Evolutionary conservation across 1,140 invertebrate species (phyloP).

Genomic region (Solen grandis): DNA sequence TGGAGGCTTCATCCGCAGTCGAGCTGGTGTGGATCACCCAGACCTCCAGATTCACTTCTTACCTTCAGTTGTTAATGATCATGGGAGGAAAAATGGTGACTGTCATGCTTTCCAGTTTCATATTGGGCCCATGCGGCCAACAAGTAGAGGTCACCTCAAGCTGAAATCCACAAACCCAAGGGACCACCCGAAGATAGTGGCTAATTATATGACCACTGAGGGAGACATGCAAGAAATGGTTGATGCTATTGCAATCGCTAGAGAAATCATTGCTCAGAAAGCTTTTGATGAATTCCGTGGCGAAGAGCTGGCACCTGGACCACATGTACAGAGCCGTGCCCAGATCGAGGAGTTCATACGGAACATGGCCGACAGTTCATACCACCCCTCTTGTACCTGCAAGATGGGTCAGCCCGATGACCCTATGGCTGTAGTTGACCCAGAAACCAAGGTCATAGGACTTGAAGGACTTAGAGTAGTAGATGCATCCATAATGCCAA

Average conservation of each 20-base stretch:
- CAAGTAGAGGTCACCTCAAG: constrained; percentile 75
- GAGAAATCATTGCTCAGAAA: constrained; percentile 82
- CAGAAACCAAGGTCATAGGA: constrained; percentile 79
- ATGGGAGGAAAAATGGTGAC: constrained; percentile 80
- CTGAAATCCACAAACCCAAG: constrained; percentile 86
- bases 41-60: constrained; percentile 83
- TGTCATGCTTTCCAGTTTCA: constrained; percentile 81
- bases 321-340: constrained; percentile 65
- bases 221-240: constrained; percentile 75
- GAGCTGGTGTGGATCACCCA: constrained; percentile 78
- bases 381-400: constrained; percentile 84
- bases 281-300: constrained; percentile 82
- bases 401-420: constrained; percentile 83
- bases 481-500: constrained; percentile 84
- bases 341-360: constrained; percentile 77
- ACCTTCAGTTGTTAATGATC: constrained; percentile 82
- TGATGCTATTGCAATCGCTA: constrained; percentile 69
- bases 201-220: constrained; percentile 81
- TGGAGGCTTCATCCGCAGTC: constrained; percentile 82
- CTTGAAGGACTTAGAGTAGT: constrained; percentile 82
- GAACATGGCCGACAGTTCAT: constrained; percentile 80
- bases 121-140: constrained; percentile 79
- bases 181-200: constrained; percentile 92
- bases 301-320: constrained; percentile 80
- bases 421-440: constrained; percentile 83